Base-by-base conservation (phyloP, 2,888 invertebrate genomes). In the Nasonovia ribisnigri region DNA sequence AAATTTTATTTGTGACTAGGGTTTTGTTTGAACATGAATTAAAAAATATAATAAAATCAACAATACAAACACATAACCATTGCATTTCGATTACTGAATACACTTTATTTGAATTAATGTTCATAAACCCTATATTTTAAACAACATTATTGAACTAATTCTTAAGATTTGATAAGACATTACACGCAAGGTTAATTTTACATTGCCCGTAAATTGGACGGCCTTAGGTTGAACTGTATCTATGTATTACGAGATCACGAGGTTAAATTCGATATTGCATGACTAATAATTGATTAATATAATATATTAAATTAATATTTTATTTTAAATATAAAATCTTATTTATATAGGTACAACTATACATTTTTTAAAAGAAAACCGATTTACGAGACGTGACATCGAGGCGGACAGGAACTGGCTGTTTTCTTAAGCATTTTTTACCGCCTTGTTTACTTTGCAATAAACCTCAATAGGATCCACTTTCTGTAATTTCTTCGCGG, bases 371-470 rank as follows among this genome's bases (percentile, higher is more conserved):
- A n/a, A 67, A 67, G 16, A 67, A 67, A 67, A 46, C n/a, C 1
- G n/a, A 67, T 67, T 36, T 67, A 36, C 36, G 36, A 67, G 67
- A 36, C 16, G 26, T 6, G 36, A 20, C 16, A 5, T 67, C 67
- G 67, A 67, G 16, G 67, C 36, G 20, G 16, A 67, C 20, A n/a
- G 67, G 67, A 67, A 67, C 67, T 67, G 67, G n/a, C 67, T 36
- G 67, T 36, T n/a, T 67, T 67, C 67, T 67, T 36, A 67, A 67
- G 67, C n/a, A 67, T 67, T 67, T 67, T 67, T 67, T 67, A 67
- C 67, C n/a, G 36, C n/a, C 16, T 36, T 36, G 67, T 67, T 67
- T 67, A 67, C 67, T 67, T 67, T 67, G n/a, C 67, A 67, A 67
- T 67, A 67, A 36, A 36, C 67, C n/a, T 67, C 67, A 36, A 36